Base-by-base conservation (phyloP, 2,797 vertebrate species). In the Poecilia wingei region DNA sequence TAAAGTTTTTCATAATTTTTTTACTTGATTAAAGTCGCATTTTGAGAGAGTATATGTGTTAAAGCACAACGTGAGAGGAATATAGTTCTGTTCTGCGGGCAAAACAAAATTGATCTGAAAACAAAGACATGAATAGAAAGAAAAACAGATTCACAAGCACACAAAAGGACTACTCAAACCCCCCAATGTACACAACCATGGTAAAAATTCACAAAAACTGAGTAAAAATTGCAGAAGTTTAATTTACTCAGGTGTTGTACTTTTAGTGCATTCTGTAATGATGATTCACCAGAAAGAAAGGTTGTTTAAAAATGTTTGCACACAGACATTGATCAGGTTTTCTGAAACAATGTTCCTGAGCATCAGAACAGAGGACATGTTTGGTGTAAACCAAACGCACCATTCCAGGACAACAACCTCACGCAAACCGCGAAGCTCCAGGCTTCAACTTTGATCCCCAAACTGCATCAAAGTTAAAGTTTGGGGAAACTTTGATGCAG, bases 21-120 rank as follows among this genome's bases (percentile, higher is more conserved):
- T 36, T 36, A 33, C 31, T 36, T 64, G 59, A 36, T 64, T 36
- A 64, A 64, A 2, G 18, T 36, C 5, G 36, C 16, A 64, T 20
- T 36, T 18, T 31, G 45, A 73, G 33, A 33, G 9, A 0, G 4
- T 31, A 12, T 33, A 20, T 18, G 5, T 39, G 1, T 73, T 64
- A 47, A 72, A 25, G 28, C 20, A 36, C 20, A 61, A 47, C 1
- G 61, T 28, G 43, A 43, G 31, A 69, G 13, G n/a, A 74, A 61
- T 22, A 70, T 1, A 75, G 76, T 33, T 55, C 1, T n/a, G 33
- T 55, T 39, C 39, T 25, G 51, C 41, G 12, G 36, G 53, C 61
- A 82, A 84, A 89, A 33, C 18, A 71, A 71, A 71, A 71, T 45
- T 33, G 14, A 33, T 61, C 5, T 2, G 28, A 36, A 33, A 64